Evolutionary conservation across 2,113 vertebrate species (phyloP), one percentile per base, ranked within the genome.

Genomic region (Parotia lawesii): DNA sequence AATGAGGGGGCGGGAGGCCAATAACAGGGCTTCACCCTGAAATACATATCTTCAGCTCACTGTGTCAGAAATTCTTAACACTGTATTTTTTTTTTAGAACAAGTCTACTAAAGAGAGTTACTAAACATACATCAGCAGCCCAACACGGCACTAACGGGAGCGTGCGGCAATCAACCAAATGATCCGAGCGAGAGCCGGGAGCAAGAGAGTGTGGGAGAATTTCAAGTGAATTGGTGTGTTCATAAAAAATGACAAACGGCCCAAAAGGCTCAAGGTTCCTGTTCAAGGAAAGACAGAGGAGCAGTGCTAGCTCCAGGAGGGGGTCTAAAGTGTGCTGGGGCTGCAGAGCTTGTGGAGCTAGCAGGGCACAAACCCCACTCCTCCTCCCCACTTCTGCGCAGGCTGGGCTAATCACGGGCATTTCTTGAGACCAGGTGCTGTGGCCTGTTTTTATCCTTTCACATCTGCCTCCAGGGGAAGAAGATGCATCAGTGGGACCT

Each of bases 81-180:
- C 28, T 56, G 31, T 73, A 42, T 29, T n/a, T 51, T 35, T 58
- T 80, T 91, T 94, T 85, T 38, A 75, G 61, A 90, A n/a, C 75
- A 53, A 87, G 85, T 53, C 92, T 87, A 6, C 84, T 89, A 78
- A 85, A 85, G 70, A 89, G 78, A 93, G 81, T 83, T 96, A 69
- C 93, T 92, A 76, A 94, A 87, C 78, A 90, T 95, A 88, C 70
- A 96, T 95, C 94, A 94, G 72, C 85, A 84, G 86, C 92, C 91
- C 93, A 96, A 89, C 87, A 73, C 64, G 21, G 85, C 93, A 83
- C 88, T 87, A 85, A 90, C 64, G 51, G 73, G 48, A 93, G 76
- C 67, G 42, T 35, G 54, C 27, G 0, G 70, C 94, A 89, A 89
- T 95, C 95, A 95, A 89, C 69, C 87, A 93, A 95, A 95, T 62